These are phyloP conservation scores for Ammodytes dubius DNA, from an alignment of 2,113 vertebrate genomes.

Conservation along the genomic window DNA sequence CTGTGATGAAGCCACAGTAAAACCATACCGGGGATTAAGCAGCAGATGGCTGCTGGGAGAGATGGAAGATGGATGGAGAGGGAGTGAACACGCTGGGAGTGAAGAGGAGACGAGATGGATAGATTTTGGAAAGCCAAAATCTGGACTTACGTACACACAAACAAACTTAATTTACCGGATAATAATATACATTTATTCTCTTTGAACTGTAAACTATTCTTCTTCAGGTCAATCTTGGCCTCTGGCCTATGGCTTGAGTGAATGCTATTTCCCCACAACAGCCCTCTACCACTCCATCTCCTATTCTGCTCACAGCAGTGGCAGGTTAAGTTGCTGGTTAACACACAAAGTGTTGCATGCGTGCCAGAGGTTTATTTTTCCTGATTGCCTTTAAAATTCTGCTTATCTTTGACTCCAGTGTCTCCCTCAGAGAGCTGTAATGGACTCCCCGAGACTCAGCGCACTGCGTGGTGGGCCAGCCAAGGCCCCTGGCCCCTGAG, in stretches of 20 bases:
- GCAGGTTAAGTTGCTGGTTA: conserved; percentile 85
- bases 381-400: conserved; percentile 99
- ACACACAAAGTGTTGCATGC: conserved; percentile 77
- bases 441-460: conserved; percentile 93
- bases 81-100: not conserved
- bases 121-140: conserved; percentile 1
- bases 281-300: conserved; percentile 43
- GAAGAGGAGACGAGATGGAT: conserved; percentile 3
- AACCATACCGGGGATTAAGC: conserved; percentile 83
- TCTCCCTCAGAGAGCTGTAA: conserved; percentile 91
- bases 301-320: conserved; percentile 73
- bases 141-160: not conserved
- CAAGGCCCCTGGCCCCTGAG: conserved; percentile 89
- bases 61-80: conserved; percentile 17
- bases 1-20: conserved; percentile 91
- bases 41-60: conserved; percentile 83
- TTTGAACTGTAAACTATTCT: not conserved
- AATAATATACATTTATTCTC: conserved; percentile 4
- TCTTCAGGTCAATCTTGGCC: conserved; percentile 29
- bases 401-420: conserved; percentile 94
- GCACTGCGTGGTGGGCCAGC: conserved; percentile 90
- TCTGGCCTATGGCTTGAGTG: conserved; percentile 40
- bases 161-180: not conserved
- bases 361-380: conserved; percentile 88
- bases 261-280: conserved; percentile 33